phyloP scores from a whole-genome alignment of 2,113 vertebrate genomes.

The Agelaius phoeniceus region DNA sequence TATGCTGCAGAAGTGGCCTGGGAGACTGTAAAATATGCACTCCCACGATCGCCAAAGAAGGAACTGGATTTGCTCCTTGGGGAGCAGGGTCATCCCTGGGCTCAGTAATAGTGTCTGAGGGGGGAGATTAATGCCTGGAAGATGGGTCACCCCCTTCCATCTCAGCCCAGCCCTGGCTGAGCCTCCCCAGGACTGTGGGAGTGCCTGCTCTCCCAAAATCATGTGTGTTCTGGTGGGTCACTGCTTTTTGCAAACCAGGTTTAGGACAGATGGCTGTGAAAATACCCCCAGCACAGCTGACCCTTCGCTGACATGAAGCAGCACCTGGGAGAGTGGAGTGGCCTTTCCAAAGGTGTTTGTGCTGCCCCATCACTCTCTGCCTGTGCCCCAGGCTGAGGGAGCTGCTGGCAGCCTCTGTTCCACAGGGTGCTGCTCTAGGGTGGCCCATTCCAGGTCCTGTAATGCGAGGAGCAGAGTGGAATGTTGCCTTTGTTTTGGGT shows the following conservation, averaged over 20 bases:
- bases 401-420: background rate
- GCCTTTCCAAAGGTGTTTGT: background rate
- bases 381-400: background rate
- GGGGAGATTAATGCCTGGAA: background rate
- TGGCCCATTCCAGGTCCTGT: background rate
- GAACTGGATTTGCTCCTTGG: constrained; percentile 41
- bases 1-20: constrained; percentile 53
- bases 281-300: background rate
- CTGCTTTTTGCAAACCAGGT: background rate
- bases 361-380: background rate
- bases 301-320: background rate
- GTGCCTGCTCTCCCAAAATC: background rate
- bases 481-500: background rate
- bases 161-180: background rate
- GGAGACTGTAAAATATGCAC: constrained; percentile 49
- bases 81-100: constrained; percentile 9
- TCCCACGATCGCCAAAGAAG: constrained; percentile 58
- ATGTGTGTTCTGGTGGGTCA: background rate
- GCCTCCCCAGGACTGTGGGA: background rate
- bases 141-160: background rate
- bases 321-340: background rate
- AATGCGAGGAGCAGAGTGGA: background rate
- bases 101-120: background rate
- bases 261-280: background rate
- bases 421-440: background rate